phyloP scores from a whole-genome alignment of 2,888 invertebrate species.

The Philaethria dido region DNA sequence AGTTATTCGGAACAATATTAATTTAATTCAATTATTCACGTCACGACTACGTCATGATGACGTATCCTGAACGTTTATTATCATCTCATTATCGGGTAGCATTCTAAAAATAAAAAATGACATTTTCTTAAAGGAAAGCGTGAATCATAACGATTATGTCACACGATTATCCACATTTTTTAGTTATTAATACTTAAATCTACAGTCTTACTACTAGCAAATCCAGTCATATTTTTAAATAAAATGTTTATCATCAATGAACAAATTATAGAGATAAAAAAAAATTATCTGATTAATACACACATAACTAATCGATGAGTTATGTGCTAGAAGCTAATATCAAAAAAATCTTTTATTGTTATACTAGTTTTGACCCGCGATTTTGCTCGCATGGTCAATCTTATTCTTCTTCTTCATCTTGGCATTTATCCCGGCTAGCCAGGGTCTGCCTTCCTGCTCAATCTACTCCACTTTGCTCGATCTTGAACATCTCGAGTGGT shows the following conservation, averaged over 20 bases:
- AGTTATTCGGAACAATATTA: too few species aligned
- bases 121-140: neutral
- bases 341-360: neutral
- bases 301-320: neutral
- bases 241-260: conserved; percentile 7
- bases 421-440: too few species aligned
- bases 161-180: neutral
- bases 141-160: neutral
- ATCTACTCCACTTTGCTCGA: too few species aligned
- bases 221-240: conserved; percentile 16
- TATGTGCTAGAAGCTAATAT: neutral
- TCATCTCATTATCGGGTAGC: neutral
- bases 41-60: neutral
- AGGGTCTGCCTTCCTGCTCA: too few species aligned
- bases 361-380: too few species aligned
- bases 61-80: neutral
- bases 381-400: too few species aligned
- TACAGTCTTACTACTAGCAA: neutral
- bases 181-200: neutral
- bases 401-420: too few species aligned
- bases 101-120: neutral
- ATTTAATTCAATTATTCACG: too few species aligned
- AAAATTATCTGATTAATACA: conserved; percentile 7
- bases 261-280: neutral
- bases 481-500: too few species aligned